Conservation (phyloP, 2,113 vertebrate genomes). For the Calidris pygmaea region DNA sequence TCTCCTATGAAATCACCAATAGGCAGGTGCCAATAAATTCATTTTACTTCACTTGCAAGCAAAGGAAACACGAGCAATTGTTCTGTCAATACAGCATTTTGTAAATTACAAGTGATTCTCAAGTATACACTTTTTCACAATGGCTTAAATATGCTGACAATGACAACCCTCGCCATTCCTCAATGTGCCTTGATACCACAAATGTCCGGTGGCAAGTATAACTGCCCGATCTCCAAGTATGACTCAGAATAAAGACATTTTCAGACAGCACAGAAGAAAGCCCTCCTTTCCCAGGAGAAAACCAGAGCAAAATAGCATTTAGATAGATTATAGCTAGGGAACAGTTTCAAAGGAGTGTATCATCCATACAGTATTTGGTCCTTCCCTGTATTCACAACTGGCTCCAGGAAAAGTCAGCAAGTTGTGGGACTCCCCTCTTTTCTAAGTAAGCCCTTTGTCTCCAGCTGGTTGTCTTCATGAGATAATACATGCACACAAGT, state of each 20-base stretch:
- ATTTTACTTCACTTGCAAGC: neutral
- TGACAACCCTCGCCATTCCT: neutral
- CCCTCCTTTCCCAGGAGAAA: neutral
- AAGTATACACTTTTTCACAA: neutral
- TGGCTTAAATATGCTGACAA: neutral
- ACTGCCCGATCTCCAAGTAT: neutral
- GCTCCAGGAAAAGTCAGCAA: neutral
- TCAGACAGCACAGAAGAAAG: neutral
- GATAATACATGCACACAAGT: neutral
- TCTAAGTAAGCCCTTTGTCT: neutral
- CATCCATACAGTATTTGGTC: neutral
- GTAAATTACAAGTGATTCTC: neutral
- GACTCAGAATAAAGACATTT: neutral
- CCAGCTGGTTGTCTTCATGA: neutral
- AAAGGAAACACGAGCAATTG: neutral
- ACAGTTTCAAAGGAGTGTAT: neutral
- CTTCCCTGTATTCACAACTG: neutral
- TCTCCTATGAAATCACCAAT: neutral
- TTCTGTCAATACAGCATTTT: neutral
- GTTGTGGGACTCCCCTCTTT: neutral
- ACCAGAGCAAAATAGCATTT: neutral
- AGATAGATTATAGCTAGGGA: neutral
- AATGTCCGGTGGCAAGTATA: neutral
- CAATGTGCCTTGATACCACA: neutral
- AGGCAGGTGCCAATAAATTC: neutral